phyloP scores from a whole-genome alignment of 2,113 vertebrate genomes.

The Gorsachius goisagi region DNA sequence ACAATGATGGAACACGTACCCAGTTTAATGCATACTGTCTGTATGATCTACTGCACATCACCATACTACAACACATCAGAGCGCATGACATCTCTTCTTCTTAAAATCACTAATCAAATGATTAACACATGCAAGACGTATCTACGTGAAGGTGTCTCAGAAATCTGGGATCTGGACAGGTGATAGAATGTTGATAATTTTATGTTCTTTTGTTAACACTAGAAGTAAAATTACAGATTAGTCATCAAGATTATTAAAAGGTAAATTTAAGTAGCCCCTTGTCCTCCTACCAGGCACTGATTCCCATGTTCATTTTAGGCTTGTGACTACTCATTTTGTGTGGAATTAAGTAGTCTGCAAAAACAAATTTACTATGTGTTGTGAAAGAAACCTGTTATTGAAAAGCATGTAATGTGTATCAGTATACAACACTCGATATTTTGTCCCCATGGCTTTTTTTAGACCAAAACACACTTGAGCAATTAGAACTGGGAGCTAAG shows the following conservation, averaged over 20 bases:
- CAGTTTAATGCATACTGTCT: conserved; percentile 76
- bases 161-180: conserved; percentile 83
- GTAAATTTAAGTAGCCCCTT: background rate
- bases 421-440: background rate
- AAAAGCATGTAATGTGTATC: background rate
- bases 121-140: conserved; percentile 76
- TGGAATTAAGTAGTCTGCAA: background rate
- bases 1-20: conserved; percentile 75
- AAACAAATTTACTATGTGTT: background rate
- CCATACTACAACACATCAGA: conserved; percentile 83
- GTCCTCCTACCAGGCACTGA: background rate
- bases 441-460: background rate
- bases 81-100: conserved; percentile 80
- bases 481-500: background rate
- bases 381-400: background rate
- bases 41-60: conserved; percentile 79
- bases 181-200: conserved; percentile 29
- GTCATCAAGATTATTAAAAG: background rate
- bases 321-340: background rate
- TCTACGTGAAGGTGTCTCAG: conserved; percentile 73
- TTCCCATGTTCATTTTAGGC: background rate
- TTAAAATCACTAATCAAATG: conserved; percentile 88
- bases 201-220: background rate
- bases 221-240: background rate
- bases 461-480: background rate